Base-by-base conservation (phyloP, 2,113 vertebrate species). In the Tor tambroides region DNA sequence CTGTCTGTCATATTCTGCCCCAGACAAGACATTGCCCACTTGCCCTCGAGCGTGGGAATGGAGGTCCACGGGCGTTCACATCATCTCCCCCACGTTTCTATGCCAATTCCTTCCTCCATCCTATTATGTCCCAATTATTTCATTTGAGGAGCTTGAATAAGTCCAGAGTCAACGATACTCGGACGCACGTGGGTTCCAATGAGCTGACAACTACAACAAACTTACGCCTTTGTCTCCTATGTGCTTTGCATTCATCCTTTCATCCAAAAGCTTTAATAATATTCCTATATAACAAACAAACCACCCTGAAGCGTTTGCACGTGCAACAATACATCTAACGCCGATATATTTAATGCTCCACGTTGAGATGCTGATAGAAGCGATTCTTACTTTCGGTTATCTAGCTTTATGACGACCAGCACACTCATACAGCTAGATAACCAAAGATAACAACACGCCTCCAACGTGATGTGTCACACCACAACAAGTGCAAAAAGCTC, bases 331-430 rank as follows among this genome's bases (percentile, higher is more conserved):
- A n/a, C 8, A 63, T n/a, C 21, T 10, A 26, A 63, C 9, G 9
- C 10, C 3, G 10, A 46, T 12, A 46, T 12, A 46, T 46, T 12
- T 46, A 46, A 46, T 46, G 43, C 43, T 12, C 43, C 43, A 46
- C 43, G 43, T 46, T 46, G 43, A 46, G 43, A 46, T 46, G 43
- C 43, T 12, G 43, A 46, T 46, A 46, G 43, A 46, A 46, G 43
- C 43, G 11, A 11, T 46, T 12, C 43, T 46, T 46, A 99, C 98
- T 99, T 99, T 98, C 98, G 97, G 98, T 99, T 98, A 99, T 99
- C 97, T 99, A 99, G 98, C 98, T 99, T 99, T 99, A 99, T 99
- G 97, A 99, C 97, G 96, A 96, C 95, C 96, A 97, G 96, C 96
- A 91, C 91, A 96, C 96, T 96, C 96, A 96, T 95, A 96, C 95